Base-by-base conservation (phyloP, 1,140 invertebrate genomes). In the Aculops lycopersici region DNA sequence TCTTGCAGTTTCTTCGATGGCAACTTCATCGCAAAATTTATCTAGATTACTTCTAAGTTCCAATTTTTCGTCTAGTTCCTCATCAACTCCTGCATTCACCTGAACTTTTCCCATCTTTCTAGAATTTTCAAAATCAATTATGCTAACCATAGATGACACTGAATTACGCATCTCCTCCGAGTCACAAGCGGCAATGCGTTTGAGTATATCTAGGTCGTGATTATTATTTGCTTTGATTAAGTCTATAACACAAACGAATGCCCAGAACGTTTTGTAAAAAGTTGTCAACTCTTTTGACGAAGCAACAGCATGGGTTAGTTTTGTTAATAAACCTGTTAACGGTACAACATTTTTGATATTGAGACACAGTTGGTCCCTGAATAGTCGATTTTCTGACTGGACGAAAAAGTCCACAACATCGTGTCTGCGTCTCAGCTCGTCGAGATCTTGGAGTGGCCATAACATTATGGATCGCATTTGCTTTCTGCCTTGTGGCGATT, bases 361-460 rank as follows among this genome's bases (percentile, higher is more conserved):
- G 3, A 20, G n/a, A 16, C 18, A 15, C 2, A 42, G 13, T 2
- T 12, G 16, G 17, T 12, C 3, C 37, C 36, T 37, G 1, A 45
- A 2, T 12, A 14, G 16, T 14, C 14, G 3, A 15, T 37, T 46
- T 1, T 14, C 14, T 38, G 35, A 20, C 20, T 21, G 4, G 3
- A 19, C 12, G 16, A 47, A 45, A 41, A 35, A 45, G 39, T 47
- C 43, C 17, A 47, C 36, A 3, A 35, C 21, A 46, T 47, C 21
- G 1, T 38, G 35, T 16, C 45, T 36, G 14, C 45, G 19, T n/a
- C 35, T 36, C 3, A 47, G 16, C n/a, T 21, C 35, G 2, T 39
- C 21, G 2, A 39, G 5, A 18, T 42, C 20, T 3, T 20, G 21
- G 16, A 35, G 24, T 3, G 45, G 45, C 18, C 37, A 24, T 5